Base-by-base conservation (phyloP, 2,888 invertebrate genomes). In the Pogonocherus hispidulus region DNA sequence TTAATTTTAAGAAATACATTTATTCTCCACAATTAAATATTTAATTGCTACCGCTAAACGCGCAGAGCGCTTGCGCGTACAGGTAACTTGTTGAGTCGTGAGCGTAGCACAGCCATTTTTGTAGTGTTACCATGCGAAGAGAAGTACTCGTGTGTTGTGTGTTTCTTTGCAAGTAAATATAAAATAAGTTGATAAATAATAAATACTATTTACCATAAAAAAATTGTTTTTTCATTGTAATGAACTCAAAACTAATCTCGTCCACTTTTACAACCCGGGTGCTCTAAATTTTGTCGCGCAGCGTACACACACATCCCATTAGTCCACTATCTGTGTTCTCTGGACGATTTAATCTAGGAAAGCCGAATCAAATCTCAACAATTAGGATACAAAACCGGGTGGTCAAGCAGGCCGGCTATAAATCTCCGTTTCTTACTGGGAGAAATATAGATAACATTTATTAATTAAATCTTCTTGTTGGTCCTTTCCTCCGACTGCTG, bases 301-400 rank as follows among this genome's bases (percentile, higher is more conserved):
- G 47, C 20, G 47, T 47, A 32, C n/a, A 18, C n/a, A 11, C 16
- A 32, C 8, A 23, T 19, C 59, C 71, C 63, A 69, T 73, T 71
- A 69, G 71, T 71, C 63, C 67, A 64, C 51, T 55, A 62, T 56
- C 57, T 55, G 37, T n/a, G n/a, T n/a, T 37, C 57, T 18, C 22
- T 9, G 59, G 72, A 70, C 72, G 52, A 67, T 63, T 62, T 72
- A 72, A 72, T 72, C 67, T 69, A 51, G 68, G 66, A 60, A 55
- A 67, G 60, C 51, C 63, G 65, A 74, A 76, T 76, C 73, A 71
- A 76, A 76, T 74, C 74, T 57, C 67, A 65, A 73, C 76, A 76
- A 76, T 76, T 76, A 76, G 76, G 70, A 70, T 68, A 68, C 71
- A 70, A 71, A 74, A 73, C 67, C 71, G 71, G 63, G 72, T 74